Evolutionary conservation across 2,888 invertebrate genomes (phyloP).

Genomic region (Blera fallax): DNA sequence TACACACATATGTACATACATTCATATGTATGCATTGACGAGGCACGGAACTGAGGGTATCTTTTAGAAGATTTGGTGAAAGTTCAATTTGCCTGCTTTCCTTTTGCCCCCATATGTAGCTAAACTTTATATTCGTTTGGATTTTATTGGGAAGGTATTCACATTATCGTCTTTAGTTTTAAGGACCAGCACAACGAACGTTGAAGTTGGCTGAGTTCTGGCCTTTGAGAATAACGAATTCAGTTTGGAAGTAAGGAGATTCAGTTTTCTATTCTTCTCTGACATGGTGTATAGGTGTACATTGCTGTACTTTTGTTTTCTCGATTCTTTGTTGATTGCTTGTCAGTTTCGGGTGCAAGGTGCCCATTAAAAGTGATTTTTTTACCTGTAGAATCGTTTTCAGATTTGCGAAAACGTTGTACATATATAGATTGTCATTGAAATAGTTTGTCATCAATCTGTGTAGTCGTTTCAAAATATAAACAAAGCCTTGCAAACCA

Average conservation of each 20-base stretch:
- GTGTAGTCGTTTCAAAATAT: too few species aligned
- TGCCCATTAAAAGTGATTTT: background rate
- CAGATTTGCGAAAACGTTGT: background rate
- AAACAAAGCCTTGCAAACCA: too few species aligned
- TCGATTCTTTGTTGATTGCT: background rate
- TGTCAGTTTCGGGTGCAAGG: background rate
- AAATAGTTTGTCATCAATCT: too few species aligned
- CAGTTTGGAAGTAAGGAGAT: background rate
- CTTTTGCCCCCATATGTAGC: background rate
- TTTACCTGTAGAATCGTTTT: background rate
- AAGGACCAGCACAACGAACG: background rate
- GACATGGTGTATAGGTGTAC: background rate
- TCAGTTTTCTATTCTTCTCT: background rate
- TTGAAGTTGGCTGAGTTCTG: background rate
- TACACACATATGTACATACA: too few species aligned
- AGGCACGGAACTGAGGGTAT: background rate
- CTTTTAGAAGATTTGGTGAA: background rate
- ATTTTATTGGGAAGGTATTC: background rate
- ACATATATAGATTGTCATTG: background rate
- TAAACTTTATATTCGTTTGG: background rate
- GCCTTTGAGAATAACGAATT: background rate
- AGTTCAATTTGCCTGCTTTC: background rate
- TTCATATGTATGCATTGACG: too few species aligned
- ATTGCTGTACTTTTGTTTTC: background rate
- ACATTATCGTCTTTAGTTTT: background rate